Base-by-base conservation (phyloP, 2,797 vertebrate species). In the Bovichtus variegatus region DNA sequence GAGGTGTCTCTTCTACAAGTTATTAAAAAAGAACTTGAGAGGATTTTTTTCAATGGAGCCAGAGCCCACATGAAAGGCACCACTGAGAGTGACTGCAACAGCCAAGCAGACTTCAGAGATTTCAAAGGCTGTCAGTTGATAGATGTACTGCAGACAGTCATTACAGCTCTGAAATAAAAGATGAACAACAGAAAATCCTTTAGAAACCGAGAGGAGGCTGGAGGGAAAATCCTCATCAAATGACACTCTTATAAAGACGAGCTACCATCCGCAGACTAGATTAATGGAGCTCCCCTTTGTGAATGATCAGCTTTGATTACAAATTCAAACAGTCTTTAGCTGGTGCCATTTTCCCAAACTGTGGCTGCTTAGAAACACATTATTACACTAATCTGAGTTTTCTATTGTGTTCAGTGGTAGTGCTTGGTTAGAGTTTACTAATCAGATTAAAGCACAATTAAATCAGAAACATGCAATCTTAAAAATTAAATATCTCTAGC, bases 51-150 rank as follows among this genome's bases (percentile, higher is more conserved):
- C 55, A 54, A 29, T 64, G 44, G 71, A 83, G 76, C 60, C 73
- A 69, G 68, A 71, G 74, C 71, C 76, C 69, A 81, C 85, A 90
- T 86, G 79, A 94, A 90, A 91, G 81, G 9, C 74, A 67, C 34
- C 66, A 23, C 55, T 43, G 67, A 69, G 75, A 74, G 67, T 50
- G 36, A 74, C 51, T 79, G 54, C 76, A 75, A 61, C 81, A 72
- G 63, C 69, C 74, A 55, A 74, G 64, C 69, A 85, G 80, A 71
- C 84, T 69, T 81, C 15, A 40, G 77, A 85, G 78, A 87, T 91
- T 88, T 93, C 85, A 92, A 91, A 92, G 85, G 73, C 70, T 78
- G 62, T 72, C 71, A 74, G 74, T 54, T 89, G 90, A 89, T 82
- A 84, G 86, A 87, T 88, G 74, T 80, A 61, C 78, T 65, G 80